Conservation (phyloP, 30 jellyfish, hydroid and myxozoan genomes). For the Rhopilema esculentum region DNA sequence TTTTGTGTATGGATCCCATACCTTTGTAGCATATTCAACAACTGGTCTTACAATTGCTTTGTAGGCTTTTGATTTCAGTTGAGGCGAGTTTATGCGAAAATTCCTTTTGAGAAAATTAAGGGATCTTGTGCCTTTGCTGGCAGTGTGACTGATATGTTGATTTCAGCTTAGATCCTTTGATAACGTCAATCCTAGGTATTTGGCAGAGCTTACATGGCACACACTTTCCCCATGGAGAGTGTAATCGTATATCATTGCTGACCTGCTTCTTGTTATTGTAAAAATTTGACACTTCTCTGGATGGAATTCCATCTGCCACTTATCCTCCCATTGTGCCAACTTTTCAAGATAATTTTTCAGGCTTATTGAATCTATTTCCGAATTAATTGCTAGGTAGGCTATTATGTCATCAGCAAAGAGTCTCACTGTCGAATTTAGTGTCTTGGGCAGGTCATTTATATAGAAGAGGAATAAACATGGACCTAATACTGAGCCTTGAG, state of each 20-base stretch:
- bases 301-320: constrained; percentile 21
- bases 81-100: constrained; percentile 41
- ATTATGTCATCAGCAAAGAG: constrained; percentile 50
- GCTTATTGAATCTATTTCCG: constrained; percentile 19
- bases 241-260: not conserved
- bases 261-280: constrained; percentile 8
- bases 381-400: constrained; percentile 44
- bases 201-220: constrained; percentile 43
- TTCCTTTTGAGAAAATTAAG: constrained; percentile 26
- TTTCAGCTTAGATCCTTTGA: too few species aligned
- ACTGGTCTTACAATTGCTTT: constrained; percentile 34
- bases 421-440: constrained; percentile 10
- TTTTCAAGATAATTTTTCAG: constrained; percentile 16
- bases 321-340: not conserved
- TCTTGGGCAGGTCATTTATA: constrained; percentile 30
- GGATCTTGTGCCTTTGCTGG: constrained; percentile 42
- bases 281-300: not conserved
- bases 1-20: constrained; percentile 47
- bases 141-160: constrained; percentile 19
- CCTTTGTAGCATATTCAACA: constrained; percentile 49
- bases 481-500: too few species aligned
- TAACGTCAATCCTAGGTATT: constrained; percentile 14
- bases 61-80: constrained; percentile 56
- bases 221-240: constrained; percentile 9
- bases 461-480: constrained; percentile 30